Evolutionary conservation across 1,140 invertebrate genomes (phyloP).

Genomic region (Lethrus apterus): DNA sequence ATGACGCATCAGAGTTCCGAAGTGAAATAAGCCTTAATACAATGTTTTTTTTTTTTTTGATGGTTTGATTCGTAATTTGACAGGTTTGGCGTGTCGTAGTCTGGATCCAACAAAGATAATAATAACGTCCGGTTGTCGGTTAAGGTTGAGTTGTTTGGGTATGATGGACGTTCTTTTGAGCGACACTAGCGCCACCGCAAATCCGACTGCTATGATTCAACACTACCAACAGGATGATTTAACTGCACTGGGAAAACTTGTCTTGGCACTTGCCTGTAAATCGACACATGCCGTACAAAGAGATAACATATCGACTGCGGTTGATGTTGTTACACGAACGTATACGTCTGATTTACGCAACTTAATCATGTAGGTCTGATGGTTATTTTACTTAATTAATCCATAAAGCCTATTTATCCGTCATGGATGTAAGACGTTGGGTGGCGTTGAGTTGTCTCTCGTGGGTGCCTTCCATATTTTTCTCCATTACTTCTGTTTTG

Average conservation of each 20-base stretch:
- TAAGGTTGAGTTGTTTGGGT: slow-evolving; percentile 75
- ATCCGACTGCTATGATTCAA: slow-evolving; percentile 59
- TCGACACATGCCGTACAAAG: slow-evolving; percentile 78
- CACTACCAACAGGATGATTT: slow-evolving; percentile 92
- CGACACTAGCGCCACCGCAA: slow-evolving; percentile 51
- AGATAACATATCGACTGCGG: slow-evolving; percentile 75
- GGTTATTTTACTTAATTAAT: slow-evolving; percentile 10
- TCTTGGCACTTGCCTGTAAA: slow-evolving; percentile 85
- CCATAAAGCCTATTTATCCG: background rate
- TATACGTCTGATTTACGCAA: slow-evolving; percentile 92
- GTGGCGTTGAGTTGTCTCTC: too few relatives aligned
- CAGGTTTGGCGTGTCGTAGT: slow-evolving; percentile 46
- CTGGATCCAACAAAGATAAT: slow-evolving; percentile 91
- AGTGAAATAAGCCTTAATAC: too few relatives aligned
- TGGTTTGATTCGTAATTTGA: slow-evolving; percentile 13
- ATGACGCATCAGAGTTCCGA: too few relatives aligned
- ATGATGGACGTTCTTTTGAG: slow-evolving; percentile 80
- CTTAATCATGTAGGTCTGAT: slow-evolving; percentile 75
- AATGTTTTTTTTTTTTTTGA: background rate
- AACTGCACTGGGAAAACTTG: slow-evolving; percentile 80
- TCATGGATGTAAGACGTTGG: too few relatives aligned
- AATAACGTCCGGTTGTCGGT: slow-evolving; percentile 57
- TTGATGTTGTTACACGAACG: slow-evolving; percentile 81
- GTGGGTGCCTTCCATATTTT: too few relatives aligned
- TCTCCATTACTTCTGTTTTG: too few relatives aligned